Conservation (phyloP, 2,888 invertebrate genomes). For the Abrostola triplasia region DNA sequence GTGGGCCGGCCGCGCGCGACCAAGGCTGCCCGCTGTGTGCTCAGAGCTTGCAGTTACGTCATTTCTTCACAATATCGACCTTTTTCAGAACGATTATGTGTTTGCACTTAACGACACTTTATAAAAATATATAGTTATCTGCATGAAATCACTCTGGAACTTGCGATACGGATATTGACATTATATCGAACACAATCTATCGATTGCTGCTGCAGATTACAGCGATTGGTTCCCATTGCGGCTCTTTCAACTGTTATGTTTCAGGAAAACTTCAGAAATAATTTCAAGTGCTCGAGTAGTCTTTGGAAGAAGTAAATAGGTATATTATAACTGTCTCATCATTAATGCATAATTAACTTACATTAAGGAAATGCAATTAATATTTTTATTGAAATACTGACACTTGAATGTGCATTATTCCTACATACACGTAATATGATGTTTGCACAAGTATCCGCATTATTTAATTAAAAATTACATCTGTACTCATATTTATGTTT, state of each 20-base stretch:
- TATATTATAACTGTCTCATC: neutral
- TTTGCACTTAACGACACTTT: constrained; percentile 15
- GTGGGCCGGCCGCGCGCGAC: neutral
- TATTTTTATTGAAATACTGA: neutral
- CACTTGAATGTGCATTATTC: constrained; percentile 4
- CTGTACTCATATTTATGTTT: neutral
- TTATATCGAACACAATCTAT: constrained; percentile 13
- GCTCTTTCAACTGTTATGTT: neutral
- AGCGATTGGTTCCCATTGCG: neutral
- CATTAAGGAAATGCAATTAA: constrained; percentile 11
- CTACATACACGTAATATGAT: constrained; percentile 5
- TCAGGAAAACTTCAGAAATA: no score
- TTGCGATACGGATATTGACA: constrained; percentile 10
- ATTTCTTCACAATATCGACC: constrained; percentile 29
- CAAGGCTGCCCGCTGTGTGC: constrained; percentile 38
- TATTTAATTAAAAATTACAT: constrained; percentile 5
- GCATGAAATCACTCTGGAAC: constrained; percentile 28
- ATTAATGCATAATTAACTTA: neutral
- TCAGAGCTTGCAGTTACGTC: constrained; percentile 50
- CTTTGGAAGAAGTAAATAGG: no score
- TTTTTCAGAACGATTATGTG: constrained; percentile 32
- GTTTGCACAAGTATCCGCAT: constrained; percentile 1
- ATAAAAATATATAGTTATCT: constrained; percentile 27
- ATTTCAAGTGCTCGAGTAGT: no score
- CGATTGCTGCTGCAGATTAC: constrained; percentile 25